A percentile compares a stretch with the other conserved stretches of the same genome.
Evolutionary conservation across 2,113 vertebrate genomes (phyloP).

Genomic region (Poeciliopsis turrubarensis): DNA sequence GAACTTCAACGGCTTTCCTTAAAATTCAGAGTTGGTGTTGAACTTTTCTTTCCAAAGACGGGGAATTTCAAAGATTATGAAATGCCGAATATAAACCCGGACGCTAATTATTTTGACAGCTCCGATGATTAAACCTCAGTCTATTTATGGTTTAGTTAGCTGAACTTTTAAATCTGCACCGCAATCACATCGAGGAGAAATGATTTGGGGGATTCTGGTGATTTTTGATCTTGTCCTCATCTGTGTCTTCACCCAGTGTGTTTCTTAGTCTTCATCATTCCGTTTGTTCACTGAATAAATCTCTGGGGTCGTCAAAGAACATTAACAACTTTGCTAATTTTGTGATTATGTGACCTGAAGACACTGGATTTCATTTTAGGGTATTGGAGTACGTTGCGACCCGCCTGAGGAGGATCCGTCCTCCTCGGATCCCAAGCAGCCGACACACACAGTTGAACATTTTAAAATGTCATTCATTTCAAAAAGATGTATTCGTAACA

Average conservation of each 20-base stretch:
- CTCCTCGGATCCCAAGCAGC: no score
- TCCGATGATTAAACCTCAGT: not conserved
- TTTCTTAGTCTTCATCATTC: no score
- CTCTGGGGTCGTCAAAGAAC: not conserved
- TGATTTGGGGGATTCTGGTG: not conserved
- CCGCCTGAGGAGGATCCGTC: no score
- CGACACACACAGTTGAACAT: no score
- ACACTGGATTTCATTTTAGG: not conserved
- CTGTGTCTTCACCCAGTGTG: no score
- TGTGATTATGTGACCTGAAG: no score
- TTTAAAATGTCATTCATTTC: no score
- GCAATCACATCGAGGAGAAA: not conserved
- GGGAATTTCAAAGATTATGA: not conserved
- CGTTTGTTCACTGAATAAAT: not conserved
- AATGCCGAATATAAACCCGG: not conserved
- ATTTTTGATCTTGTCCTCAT: not conserved
- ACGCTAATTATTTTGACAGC: not conserved
- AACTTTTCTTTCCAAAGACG: not conserved
- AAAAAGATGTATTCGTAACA: no score
- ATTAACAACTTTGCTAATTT: not conserved
- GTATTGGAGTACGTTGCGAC: no score
- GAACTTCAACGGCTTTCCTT: no score
- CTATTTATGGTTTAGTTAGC: not conserved
- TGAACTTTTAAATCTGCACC: no score
- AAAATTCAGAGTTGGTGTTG: not conserved